phyloP scores from a whole-genome alignment of 2,113 vertebrate genomes.

The human (Homo sapiens) region GRCh38 chr4:188609501-188610000 shows the following conservation, averaged over 20 bases:
- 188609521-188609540: background rate
- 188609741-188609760: background rate
- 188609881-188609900: background rate
- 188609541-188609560: background rate
- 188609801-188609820: background rate
- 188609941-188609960: constrained; percentile 23
- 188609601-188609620: background rate
- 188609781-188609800: background rate
- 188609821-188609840: background rate
- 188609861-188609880: background rate
- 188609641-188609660: background rate
- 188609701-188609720: background rate
- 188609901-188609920: constrained; percentile 9
- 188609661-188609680: background rate
- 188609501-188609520: background rate
- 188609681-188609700: background rate
- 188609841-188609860: background rate
- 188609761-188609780: background rate
- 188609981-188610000: background rate
- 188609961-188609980: background rate
- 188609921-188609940: background rate
- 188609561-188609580: background rate
- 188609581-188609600: background rate
- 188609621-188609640: background rate
- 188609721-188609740: background rate